phyloP scores from a whole-genome alignment of 2,113 vertebrate species.

The Poeciliopsis prolifica region DNA sequence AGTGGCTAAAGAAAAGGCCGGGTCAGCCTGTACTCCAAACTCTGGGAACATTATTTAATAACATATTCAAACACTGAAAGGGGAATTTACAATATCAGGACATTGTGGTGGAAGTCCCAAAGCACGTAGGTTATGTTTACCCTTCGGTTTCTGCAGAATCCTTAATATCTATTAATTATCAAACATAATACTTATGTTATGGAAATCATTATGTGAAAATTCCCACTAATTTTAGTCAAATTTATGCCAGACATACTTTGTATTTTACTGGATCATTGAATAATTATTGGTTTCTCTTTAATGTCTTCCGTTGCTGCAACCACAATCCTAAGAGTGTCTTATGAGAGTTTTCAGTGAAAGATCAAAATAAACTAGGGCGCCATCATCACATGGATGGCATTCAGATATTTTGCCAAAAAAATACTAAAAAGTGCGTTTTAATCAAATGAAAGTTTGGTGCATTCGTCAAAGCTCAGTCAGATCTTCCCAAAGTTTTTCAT shows the following conservation, averaged over 20 bases:
- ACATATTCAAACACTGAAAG: constrained; percentile 41
- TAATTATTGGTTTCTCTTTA: background rate
- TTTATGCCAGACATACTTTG: background rate
- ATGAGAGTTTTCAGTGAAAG: background rate
- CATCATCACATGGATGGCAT: background rate
- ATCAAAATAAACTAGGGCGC: background rate
- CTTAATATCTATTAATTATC: background rate
- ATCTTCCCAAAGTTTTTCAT: background rate
- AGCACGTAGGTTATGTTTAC: constrained; percentile 19
- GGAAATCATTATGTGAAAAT: background rate
- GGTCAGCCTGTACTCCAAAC: constrained; percentile 42
- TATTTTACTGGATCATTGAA: background rate
- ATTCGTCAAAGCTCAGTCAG: background rate
- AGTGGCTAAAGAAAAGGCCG: constrained; percentile 43
- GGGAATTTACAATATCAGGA: constrained; percentile 4
- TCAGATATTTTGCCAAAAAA: background rate
- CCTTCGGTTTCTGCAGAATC: background rate
- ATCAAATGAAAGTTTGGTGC: too few species aligned
- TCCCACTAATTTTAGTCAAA: background rate
- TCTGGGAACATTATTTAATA: constrained; percentile 45
- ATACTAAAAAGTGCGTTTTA: background rate
- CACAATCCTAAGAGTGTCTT: background rate
- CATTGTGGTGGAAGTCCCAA: background rate
- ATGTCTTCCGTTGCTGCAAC: background rate
- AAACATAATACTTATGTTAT: background rate